Conservation (phyloP, 2,797 vertebrate genomes). For the Mareca strepera region DNA sequence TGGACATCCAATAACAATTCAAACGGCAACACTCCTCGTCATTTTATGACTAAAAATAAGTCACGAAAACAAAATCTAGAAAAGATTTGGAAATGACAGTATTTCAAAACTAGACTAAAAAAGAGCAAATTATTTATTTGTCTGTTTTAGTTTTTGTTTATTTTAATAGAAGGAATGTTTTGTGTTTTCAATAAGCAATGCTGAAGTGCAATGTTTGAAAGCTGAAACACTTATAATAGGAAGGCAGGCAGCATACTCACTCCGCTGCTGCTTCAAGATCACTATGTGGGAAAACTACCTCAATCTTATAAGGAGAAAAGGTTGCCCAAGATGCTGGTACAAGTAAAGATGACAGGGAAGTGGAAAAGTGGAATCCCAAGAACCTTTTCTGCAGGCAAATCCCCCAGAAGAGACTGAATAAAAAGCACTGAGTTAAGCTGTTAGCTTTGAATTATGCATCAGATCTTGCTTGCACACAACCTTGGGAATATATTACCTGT, state of each 20-base stretch:
- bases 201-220: background rate
- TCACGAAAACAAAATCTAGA: background rate
- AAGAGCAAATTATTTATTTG: background rate
- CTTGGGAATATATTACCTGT: background rate
- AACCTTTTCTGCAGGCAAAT: background rate
- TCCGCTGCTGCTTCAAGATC: background rate
- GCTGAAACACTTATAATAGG: background rate
- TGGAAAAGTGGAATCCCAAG: background rate
- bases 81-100: background rate
- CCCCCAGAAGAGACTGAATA: background rate
- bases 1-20: background rate
- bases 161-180: background rate
- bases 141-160: background rate
- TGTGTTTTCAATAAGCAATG: background rate
- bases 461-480: background rate
- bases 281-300: background rate
- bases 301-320: background rate
- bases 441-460: background rate
- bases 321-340: background rate
- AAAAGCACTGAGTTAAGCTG: background rate
- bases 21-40: accelerated
- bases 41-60: background rate
- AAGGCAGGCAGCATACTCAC: background rate
- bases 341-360: background rate
- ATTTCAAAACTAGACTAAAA: background rate